Evolutionary conservation across 2,888 invertebrate genomes (phyloP).

Genomic region (Aricia artaxerxes): DNA sequence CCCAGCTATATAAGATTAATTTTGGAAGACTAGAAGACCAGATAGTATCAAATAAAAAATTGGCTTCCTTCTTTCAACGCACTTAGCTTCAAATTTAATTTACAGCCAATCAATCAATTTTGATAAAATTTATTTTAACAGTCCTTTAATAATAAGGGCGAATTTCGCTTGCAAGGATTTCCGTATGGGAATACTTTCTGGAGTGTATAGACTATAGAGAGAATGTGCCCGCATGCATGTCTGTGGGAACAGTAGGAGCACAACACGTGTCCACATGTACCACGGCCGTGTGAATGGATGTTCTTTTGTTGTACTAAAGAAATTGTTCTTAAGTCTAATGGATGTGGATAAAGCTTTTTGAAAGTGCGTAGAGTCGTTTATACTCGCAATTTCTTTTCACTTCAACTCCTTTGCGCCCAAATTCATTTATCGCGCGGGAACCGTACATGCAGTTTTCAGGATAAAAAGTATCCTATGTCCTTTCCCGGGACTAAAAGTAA

Average conservation of each 20-base stretch:
- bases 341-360: neutral
- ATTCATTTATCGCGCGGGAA: no score
- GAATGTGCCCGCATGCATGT: constrained; percentile 68
- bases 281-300: constrained; percentile 61
- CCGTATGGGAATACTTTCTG: constrained; percentile 21
- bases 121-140: neutral
- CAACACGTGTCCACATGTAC: constrained; percentile 65
- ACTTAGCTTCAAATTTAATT: no score
- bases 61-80: no score
- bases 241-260: constrained; percentile 54
- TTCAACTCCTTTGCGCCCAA: no score
- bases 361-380: neutral
- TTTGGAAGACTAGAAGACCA: no score
- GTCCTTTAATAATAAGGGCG: neutral
- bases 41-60: no score
- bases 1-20: no score
- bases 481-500: no score
- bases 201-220: constrained; percentile 41
- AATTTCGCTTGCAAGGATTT: neutral
- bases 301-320: constrained; percentile 47
- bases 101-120: neutral
- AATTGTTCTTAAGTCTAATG: neutral
- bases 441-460: no score
- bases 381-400: no score
- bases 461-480: no score